A percentile compares a stretch with the other conserved stretches of the same genome.
phyloP scores from a whole-genome alignment of 1,140 invertebrate genomes.

The Drosophila pruinosa region DNA sequence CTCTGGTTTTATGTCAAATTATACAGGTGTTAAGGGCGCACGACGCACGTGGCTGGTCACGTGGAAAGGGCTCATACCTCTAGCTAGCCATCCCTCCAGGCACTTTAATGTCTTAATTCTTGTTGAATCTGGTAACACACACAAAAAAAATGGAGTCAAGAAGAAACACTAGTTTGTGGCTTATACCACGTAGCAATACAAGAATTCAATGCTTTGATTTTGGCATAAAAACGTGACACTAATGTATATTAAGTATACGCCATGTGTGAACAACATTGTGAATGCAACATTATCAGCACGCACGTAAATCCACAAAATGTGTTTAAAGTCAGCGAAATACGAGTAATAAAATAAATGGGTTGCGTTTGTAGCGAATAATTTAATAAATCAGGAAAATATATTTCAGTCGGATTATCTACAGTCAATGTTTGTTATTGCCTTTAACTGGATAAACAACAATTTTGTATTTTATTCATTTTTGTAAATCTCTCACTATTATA shows the following conservation, averaged over 20 bases:
- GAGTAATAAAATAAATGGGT: not conserved
- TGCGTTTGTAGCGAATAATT: too few species aligned
- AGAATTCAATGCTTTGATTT: conserved; percentile 45
- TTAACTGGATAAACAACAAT: too few species aligned
- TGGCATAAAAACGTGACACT: conserved; percentile 54
- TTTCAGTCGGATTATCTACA: too few species aligned
- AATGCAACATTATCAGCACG: conserved; percentile 3
- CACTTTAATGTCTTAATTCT: conserved; percentile 69
- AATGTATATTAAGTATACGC: conserved; percentile 56
- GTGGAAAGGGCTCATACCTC: not conserved
- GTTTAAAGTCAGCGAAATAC: not conserved
- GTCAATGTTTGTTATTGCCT: too few species aligned
- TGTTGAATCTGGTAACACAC: conserved; percentile 10
- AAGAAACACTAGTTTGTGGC: conserved; percentile 21
- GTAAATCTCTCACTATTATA: too few species aligned
- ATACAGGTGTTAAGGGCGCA: conserved; percentile 54
- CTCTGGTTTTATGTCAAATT: conserved; percentile 62
- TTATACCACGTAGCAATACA: conserved; percentile 29
- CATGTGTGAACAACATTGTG: conserved; percentile 40
- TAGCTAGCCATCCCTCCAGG: conserved; percentile 1
- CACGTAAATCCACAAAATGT: not conserved
- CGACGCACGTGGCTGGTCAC: conserved; percentile 4
- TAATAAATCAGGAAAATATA: too few species aligned
- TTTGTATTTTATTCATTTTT: too few species aligned
- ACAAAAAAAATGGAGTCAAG: conserved; percentile 3